A percentile compares a stretch with the other conserved stretches of the same genome.
phyloP scores from a whole-genome alignment of 2,113 vertebrate genomes.

The Saguinus imperator region DNA sequence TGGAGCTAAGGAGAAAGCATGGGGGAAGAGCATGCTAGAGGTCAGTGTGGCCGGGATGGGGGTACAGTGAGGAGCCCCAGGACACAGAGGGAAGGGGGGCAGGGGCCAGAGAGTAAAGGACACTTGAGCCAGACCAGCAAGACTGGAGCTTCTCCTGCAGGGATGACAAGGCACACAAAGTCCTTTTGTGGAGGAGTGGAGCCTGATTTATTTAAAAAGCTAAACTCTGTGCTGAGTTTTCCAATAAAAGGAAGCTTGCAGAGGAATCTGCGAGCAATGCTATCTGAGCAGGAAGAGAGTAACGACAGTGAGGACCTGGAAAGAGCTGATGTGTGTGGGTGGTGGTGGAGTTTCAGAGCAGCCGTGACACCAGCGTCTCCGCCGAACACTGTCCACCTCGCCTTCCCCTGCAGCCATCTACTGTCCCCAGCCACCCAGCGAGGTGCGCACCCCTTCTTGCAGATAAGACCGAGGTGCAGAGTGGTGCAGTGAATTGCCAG shows the following conservation, averaged over 20 bases:
- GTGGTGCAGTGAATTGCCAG: fast-evolving
- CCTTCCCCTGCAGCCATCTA: not conserved
- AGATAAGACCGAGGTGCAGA: not conserved
- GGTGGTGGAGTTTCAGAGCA: not conserved
- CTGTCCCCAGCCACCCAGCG: not conserved
- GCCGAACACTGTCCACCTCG: no score
- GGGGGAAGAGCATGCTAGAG: not conserved
- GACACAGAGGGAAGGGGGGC: not conserved
- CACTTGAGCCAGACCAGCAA: fast-evolving
- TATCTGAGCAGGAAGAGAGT: not conserved
- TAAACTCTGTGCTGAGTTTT: not conserved
- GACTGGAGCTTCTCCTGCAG: fast-evolving
- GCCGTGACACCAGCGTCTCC: not conserved
- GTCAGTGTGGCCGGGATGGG: not conserved
- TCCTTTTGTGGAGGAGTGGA: fast-evolving
- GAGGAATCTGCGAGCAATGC: not conserved
- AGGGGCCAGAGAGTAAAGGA: fast-evolving
- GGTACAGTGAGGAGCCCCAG: fast-evolving
- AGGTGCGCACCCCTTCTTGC: not conserved
- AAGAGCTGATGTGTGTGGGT: not conserved
- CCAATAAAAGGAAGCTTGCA: not conserved
- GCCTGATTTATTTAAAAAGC: not conserved
- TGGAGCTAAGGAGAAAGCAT: not conserved
- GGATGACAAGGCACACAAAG: fast-evolving
- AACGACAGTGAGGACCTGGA: fast-evolving